Percentiles rank a stretch among this genome's conserved stretches.
Conservation (phyloP, 2,113 vertebrate species). For the Origma solitaria region DNA sequence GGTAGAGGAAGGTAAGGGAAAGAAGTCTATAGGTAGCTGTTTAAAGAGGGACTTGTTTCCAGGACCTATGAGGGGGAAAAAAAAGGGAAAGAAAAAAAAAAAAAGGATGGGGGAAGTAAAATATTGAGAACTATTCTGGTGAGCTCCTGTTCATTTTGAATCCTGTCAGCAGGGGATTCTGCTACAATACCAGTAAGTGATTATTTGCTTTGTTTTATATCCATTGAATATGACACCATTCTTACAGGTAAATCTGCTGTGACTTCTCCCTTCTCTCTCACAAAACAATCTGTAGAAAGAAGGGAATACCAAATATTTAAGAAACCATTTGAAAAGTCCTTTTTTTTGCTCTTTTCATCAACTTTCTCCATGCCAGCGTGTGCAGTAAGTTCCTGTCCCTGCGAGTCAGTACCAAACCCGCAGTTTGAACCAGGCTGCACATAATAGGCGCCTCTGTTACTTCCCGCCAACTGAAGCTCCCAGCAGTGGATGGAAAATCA, state of each 20-base stretch:
- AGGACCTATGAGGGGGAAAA: fast-evolving
- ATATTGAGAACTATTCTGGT: background rate
- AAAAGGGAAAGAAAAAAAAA: too few relatives aligned
- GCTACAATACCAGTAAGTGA: background rate
- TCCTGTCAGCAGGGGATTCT: background rate
- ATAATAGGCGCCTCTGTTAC: conserved; percentile 75
- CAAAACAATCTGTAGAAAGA: background rate
- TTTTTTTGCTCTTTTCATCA: conserved; percentile 66
- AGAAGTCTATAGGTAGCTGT: background rate
- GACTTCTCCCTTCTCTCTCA: background rate
- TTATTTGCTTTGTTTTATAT: background rate
- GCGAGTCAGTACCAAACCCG: conserved; percentile 62
- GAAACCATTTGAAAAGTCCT: conserved; percentile 38
- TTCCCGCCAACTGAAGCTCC: conserved; percentile 70
- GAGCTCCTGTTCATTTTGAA: background rate
- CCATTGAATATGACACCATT: background rate
- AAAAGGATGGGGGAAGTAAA: background rate
- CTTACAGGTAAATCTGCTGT: conserved; percentile 19
- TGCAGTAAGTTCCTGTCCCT: conserved; percentile 63
- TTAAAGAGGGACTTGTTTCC: background rate
- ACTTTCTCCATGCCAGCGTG: conserved; percentile 58
- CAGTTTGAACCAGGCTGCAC: conserved; percentile 67
- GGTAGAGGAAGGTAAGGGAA: background rate
- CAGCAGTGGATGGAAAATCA: conserved; percentile 79
- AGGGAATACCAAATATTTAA: conserved; percentile 29